Evolutionary conservation across 2,888 invertebrate species (phyloP), one percentile per base, ranked within the genome.

Genomic region (Isoperla grammatica): DNA sequence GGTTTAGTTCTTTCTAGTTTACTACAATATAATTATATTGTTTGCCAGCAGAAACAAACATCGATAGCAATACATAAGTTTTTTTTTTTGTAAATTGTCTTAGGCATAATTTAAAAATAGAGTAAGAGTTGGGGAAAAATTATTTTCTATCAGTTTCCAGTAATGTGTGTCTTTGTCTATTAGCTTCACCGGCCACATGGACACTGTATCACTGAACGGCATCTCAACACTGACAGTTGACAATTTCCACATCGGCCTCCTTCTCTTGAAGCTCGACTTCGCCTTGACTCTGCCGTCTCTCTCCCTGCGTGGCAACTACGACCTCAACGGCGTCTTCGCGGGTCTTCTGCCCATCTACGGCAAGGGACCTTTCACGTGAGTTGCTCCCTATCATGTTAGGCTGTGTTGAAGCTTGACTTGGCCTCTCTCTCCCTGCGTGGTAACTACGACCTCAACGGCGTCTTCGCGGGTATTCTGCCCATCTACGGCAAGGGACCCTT

Each of bases 401-500:
- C n/a, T n/a, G n/a, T n/a, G n/a, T n/a, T 53, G 37, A 53, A 53
- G 39, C 19, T 15, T 2, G 53, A 53, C 17, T 39, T 53, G 19
- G 39, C 13, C 39, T 39, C 15, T 2, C 20, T 53, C 19, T 6
- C 8, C 2, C 11, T 39, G 12, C 19, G 9, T 12, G 53, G 53
- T 1, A 17, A 53, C 19, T 53, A 53, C 53, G 53, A 53, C 53
- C 9, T 53, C 39, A 19, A 15, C 39, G 53, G 39, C 8, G 19
- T 53, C 39, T 35, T 53, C 39, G 53, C 39, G 12, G 17, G 37
- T 1, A 13, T 53, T 9, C 53, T 53, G 9, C 53, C 53, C 39
- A 39, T 53, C 53, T 53, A 53, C 39, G 53, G 53, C 53, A 53
- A 53, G 37, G 53, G 53, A 15, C 39, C 39, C 2, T 53, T 53